Evolutionary conservation across 2,113 vertebrate genomes (phyloP), one percentile per base, ranked within the genome.

Genomic region (Proteles cristata): DNA sequence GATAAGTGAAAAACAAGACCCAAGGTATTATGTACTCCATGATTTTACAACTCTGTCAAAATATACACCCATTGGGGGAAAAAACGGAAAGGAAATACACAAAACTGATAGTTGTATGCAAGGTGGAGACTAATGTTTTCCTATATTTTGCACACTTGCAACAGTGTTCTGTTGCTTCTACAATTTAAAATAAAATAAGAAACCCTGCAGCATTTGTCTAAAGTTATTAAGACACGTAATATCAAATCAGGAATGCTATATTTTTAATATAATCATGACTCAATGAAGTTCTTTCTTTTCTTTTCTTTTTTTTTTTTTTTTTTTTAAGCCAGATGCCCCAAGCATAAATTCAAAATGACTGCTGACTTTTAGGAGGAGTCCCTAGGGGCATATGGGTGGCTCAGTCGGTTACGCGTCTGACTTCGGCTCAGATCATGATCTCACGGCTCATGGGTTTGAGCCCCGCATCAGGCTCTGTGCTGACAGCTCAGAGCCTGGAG

Each of bases 161-260:
- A 33, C 33, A 73, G 55, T 84, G 39, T 53, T 82, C 23, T 86
- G 1, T 69, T 83, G 31, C 31, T 96, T 71, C 69, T 83, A 66
- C 10, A 12, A 61, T 83, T 71, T 96, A 91, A 96, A 89, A 63
- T 69, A 93, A 88, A 89, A 63, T 69, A 93, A 88, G 39, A 86
- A 88, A n/a, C 19, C 19, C 7, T 63, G 11, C 6, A 63, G n/a
- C 21, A 12, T 85, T 35, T 66, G 35, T 92, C 65, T 80, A 63
- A 14, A 8, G 87, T 97, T 87, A n/a, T 43, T 65, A 84, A 93
- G 26, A 71, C 53, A 76, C 16, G 26, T 61, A 82, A 65, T 86
- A 65, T 48, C n/a, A 94, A 88, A 23, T 96, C 31, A 95, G 21
- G n/a, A 93, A 58, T 71, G 84, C 25, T 63, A 0, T 87, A 35